Conservation (phyloP, 2,113 vertebrate genomes). For the Chaetorhynchus papuensis region DNA sequence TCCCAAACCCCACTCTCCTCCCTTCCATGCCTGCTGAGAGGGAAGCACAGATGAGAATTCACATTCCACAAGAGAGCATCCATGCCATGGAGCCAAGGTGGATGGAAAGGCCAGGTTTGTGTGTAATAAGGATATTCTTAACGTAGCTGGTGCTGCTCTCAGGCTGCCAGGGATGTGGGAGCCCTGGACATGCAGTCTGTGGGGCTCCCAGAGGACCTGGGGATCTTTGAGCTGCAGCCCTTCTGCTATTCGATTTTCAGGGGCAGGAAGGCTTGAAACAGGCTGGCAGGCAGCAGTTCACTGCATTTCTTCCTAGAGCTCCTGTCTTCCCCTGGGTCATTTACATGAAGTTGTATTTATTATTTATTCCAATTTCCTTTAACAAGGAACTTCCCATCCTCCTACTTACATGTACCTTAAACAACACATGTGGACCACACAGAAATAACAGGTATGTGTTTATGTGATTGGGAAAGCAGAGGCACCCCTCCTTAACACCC, state of each 20-base stretch:
- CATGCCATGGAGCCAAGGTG: accelerated
- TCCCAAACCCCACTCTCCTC: background rate
- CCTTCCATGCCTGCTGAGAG: accelerated
- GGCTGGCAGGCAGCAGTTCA: background rate
- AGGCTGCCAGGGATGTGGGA: background rate
- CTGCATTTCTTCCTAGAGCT: background rate
- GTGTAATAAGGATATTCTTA: background rate
- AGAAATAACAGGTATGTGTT: background rate
- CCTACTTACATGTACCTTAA: accelerated
- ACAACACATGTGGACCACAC: accelerated
- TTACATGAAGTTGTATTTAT: background rate
- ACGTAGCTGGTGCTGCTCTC: background rate
- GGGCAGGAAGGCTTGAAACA: background rate
- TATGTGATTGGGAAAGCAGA: background rate
- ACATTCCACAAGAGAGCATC: background rate
- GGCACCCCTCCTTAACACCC: background rate
- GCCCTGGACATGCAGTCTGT: background rate
- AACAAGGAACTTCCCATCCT: background rate
- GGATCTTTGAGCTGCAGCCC: background rate
- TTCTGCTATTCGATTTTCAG: background rate
- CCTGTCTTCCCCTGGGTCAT: background rate
- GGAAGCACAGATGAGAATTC: background rate
- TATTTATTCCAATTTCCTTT: background rate
- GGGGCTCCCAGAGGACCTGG: background rate
- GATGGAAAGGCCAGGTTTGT: background rate